Evolutionary conservation across 2,113 vertebrate genomes (phyloP), one percentile per base, ranked within the genome.

Genomic region (Mugil cephalus): DNA sequence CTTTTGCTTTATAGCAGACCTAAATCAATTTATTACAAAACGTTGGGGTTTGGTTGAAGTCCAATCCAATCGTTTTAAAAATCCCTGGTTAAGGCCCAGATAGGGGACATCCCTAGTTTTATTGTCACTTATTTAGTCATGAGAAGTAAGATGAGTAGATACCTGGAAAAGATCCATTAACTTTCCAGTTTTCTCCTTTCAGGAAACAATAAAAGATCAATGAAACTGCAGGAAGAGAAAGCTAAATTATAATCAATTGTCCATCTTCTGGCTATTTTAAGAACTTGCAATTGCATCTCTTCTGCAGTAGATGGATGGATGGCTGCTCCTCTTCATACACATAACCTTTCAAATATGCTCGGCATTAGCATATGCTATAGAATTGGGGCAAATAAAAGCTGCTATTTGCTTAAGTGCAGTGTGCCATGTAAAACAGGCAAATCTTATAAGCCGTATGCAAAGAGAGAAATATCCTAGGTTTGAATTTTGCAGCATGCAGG

Each of bases 351-450:
- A n/a, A 12, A 30, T 10, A 17, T 1, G 30, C 24, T 58, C 7
- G 10, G 17, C 38, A 58, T 65, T 17, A 11, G 14, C 8, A 42
- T 45, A 24, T 12, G 7, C 24, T 21, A 34, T 15, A 36, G 58
- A 54, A 50, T n/a, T 56, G n/a, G 21, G 51, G 21, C 46, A 46
- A 61, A 53, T 66, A 1, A 35, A 17, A 67, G 69, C 69, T 65
- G 48, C 21, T 45, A 72, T 86, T 88, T 83, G 74, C 42, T 46
- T 72, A 68, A 46, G 71, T 1, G 69, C 38, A 60, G 48, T 17
- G 62, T 19, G n/a, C 36, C 21, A 17, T 15, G 11, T 55, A 45
- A 54, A 67, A 61, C 15, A 67, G 45, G 60, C 63, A 78, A 85
- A 80, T 77, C 45, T 21, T 7, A n/a, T 1, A 38, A 66, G 74